A percentile compares a stretch with the other conserved stretches of the same genome.
These are phyloP conservation scores for Philereme transversata DNA, from an alignment of 2,888 invertebrate genomes.

Conservation along the genomic window DNA sequence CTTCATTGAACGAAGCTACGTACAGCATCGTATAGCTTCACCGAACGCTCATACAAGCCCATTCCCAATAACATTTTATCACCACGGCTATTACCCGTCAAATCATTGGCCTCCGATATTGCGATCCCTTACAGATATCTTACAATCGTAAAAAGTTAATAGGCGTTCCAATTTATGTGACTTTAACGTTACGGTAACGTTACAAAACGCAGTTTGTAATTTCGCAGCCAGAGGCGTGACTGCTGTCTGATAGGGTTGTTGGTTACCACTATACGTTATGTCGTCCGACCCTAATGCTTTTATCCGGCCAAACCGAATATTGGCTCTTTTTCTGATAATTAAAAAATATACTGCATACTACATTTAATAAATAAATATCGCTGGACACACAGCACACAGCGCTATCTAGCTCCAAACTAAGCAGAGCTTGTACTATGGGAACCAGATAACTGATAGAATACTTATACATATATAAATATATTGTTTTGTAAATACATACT, in stretches of 20 bases:
- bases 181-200: slow-evolving; percentile 43
- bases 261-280: not conserved
- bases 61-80: slow-evolving; percentile 34
- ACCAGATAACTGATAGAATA: too few species aligned
- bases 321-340: too few species aligned
- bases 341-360: too few species aligned
- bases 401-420: too few species aligned
- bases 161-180: slow-evolving; percentile 48
- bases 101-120: slow-evolving; percentile 44
- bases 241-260: slow-evolving; percentile 16
- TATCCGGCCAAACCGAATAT: slow-evolving; percentile 1
- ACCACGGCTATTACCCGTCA: slow-evolving; percentile 42
- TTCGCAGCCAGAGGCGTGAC: slow-evolving; percentile 37
- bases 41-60: slow-evolving; percentile 11
- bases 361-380: too few species aligned
- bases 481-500: too few species aligned
- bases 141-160: slow-evolving; percentile 50
- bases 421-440: too few species aligned
- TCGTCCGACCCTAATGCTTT: not conserved
- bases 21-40: slow-evolving; percentile 7
- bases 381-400: too few species aligned
- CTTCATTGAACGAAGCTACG: not conserved
- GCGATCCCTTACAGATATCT: slow-evolving; percentile 45
- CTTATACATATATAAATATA: too few species aligned
- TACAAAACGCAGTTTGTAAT: slow-evolving; percentile 49